Conservation (phyloP, 2,113 vertebrate genomes). For the Australoheros scitulus region DNA sequence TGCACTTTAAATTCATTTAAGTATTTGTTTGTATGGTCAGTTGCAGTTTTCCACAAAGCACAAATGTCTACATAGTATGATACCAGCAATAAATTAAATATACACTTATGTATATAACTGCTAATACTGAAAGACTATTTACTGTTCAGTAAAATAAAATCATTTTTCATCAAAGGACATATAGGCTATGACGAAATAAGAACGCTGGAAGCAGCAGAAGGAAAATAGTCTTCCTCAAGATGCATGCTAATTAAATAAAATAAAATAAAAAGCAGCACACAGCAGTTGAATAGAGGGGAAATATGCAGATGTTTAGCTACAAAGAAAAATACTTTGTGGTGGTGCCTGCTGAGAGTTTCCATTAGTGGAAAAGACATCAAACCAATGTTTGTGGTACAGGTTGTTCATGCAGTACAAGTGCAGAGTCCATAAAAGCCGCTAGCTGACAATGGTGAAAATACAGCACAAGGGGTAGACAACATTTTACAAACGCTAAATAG, state of each 20-base stretch:
- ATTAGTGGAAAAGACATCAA: background rate
- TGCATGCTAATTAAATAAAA: background rate
- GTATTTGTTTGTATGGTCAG: background rate
- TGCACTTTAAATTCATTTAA: too few relatives aligned
- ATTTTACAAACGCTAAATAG: background rate
- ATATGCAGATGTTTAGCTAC: background rate
- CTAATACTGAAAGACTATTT: background rate
- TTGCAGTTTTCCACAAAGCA: accelerated
- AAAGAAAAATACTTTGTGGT: background rate
- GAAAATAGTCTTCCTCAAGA: background rate
- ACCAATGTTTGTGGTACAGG: background rate
- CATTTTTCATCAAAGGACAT: background rate
- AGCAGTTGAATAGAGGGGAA: background rate
- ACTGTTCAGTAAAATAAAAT: background rate
- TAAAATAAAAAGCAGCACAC: background rate
- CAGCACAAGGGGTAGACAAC: background rate
- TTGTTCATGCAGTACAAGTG: background rate
- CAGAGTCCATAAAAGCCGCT: background rate
- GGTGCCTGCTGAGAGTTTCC: background rate
- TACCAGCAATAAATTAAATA: background rate
- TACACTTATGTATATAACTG: background rate
- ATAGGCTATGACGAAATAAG: background rate
- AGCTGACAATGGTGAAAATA: background rate
- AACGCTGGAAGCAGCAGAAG: background rate
- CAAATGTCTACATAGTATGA: too few relatives aligned